phyloP scores from a whole-genome alignment of 1,140 invertebrate genomes.

The Potamilus streckersoni region DNA sequence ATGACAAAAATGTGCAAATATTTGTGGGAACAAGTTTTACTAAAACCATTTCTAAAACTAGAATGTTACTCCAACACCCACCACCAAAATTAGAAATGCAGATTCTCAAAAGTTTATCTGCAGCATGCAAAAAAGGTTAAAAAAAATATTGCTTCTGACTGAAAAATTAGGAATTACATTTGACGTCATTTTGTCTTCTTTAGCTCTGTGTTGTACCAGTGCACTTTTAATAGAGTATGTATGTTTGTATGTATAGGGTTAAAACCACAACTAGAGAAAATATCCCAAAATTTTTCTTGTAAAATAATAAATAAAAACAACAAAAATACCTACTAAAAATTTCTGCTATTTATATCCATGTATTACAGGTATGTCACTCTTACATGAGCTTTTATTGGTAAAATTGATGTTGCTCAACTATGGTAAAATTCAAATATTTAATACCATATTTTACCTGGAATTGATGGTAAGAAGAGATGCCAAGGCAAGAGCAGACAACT shows the following conservation, averaged over 20 bases:
- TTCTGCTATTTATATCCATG: not conserved
- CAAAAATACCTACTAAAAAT: not conserved
- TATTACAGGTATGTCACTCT: not conserved
- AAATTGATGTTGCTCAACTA: not conserved
- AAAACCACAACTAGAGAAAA: not conserved
- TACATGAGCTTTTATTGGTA: not conserved
- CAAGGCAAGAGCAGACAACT: conserved; percentile 85
- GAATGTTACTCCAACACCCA: no score
- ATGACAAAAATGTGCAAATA: no score
- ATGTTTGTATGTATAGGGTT: no score
- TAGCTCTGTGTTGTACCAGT: no score
- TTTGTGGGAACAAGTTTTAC: no score
- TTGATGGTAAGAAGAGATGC: conserved; percentile 75
- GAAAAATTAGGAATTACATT: no score
- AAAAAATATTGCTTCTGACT: no score
- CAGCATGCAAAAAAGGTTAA: no score
- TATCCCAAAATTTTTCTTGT: not conserved
- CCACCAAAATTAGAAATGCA: no score
- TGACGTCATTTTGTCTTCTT: no score
- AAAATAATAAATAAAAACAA: not conserved
- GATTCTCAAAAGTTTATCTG: no score
- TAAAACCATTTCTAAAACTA: no score
- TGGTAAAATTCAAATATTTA: conserved; percentile 2
- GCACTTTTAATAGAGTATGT: not conserved
- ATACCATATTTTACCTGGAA: conserved; percentile 53